Evolutionary conservation across 2,888 invertebrate species (phyloP), one percentile per base, ranked within the genome.

Genomic region (Agrotis segetum): DNA sequence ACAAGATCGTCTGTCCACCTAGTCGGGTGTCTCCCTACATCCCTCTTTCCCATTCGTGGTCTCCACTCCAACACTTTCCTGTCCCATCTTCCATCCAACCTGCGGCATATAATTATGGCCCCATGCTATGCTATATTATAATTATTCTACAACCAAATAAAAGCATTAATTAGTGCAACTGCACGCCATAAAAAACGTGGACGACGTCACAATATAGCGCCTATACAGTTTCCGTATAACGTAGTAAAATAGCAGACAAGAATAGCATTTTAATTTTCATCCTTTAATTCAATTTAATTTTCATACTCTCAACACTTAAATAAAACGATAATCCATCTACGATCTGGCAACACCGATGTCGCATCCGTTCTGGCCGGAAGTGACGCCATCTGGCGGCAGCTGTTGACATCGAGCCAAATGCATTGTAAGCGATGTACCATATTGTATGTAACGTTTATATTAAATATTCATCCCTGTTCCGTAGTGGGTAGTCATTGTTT

Each of bases 331-430:
- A 76, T 74, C 49, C 68, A 71, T 84, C 52, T 67, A 55, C 69
- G 49, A 74, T 81, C 64, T 66, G 79, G 69, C 53, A 73, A 74
- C 73, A 78, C 64, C 72, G 75, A 70, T 69, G 61, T 77, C 50
- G 60, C 55, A 67, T 83, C 78, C 82, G 83, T 55, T 47, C 71
- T 73, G 69, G 16, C 53, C 79, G 85, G 84, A 79, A 67, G 74
- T 82, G 71, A 63, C 84, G 63, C 82, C 85, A 82, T 82, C 78
- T 85, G 85, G n/a, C 58, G 62, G 46, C 85, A 83, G 52, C 74
- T 75, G 83, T 85, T 82, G 85, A 79, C 77, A 82, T 71, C 82
- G 75, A 79, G 84, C 78, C 84, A 85, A 85, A 77, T 82, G 77
- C 82, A 84, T 72, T 73, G 75, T 69, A 73, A 66, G 60, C 71